Evolutionary conservation across 2,113 vertebrate species (phyloP).

Genomic region (Daphoenositta chrysoptera): DNA sequence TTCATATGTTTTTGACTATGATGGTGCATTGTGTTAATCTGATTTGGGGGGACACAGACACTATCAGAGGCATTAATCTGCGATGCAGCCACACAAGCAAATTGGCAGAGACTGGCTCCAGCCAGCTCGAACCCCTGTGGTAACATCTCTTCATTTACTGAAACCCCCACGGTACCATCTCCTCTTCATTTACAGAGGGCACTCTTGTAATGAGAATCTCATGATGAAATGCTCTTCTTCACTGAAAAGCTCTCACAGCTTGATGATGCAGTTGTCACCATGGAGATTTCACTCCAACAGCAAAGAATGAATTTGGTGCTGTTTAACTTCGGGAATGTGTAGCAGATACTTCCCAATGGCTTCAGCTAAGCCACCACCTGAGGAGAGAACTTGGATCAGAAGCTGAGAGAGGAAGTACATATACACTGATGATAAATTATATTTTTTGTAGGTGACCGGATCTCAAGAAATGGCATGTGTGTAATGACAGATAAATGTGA

Average conservation of each 20-base stretch:
- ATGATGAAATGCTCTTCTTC: not conserved
- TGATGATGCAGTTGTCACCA: slow-evolving; percentile 67
- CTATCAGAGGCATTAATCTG: not conserved
- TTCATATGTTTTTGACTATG: not conserved
- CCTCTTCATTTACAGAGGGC: slow-evolving; percentile 66
- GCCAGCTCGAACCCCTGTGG: not conserved
- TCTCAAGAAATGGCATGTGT: not conserved
- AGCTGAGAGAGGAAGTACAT: slow-evolving; percentile 56
- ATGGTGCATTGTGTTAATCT: not conserved
- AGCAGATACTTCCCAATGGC: slow-evolving; percentile 54
- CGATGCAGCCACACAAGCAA: not conserved
- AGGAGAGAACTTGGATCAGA: slow-evolving; percentile 35
- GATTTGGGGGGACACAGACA: not conserved
- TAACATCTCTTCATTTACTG: slow-evolving; percentile 14
- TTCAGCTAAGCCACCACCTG: slow-evolving; percentile 52
- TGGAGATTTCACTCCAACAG: slow-evolving; percentile 66
- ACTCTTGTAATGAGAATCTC: slow-evolving; percentile 65
- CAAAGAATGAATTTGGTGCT: slow-evolving; percentile 16
- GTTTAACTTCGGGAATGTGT: slow-evolving; percentile 35
- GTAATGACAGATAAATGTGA: slow-evolving; percentile 31
- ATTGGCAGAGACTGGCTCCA: not conserved
- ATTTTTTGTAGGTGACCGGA: not conserved
- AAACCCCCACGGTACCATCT: not conserved
- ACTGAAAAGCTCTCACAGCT: slow-evolving; percentile 34
- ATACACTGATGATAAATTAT: slow-evolving; percentile 7